These are phyloP conservation scores for Brachypterus glaber DNA, from an alignment of 2,888 invertebrate genomes.

Conservation along the genomic window DNA sequence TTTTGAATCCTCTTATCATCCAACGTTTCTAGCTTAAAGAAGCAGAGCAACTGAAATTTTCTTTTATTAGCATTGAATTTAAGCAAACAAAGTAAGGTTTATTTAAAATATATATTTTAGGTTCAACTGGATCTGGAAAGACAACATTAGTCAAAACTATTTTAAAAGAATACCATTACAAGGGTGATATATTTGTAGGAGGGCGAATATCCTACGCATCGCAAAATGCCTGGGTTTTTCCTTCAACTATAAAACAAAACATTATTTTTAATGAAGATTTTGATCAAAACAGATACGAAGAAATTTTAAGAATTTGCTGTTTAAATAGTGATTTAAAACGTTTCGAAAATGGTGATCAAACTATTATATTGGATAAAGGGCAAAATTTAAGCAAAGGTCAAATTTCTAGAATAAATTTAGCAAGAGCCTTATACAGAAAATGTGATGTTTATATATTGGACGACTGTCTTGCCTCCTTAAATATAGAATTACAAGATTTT, in stretches of 20 bases:
- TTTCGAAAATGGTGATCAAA: slow-evolving; percentile 56
- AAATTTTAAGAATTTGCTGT: slow-evolving; percentile 55
- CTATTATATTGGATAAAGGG: slow-evolving; percentile 72
- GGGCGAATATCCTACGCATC: slow-evolving; percentile 48
- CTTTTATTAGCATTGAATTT: too few relatives aligned
- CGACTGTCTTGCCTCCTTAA: slow-evolving; percentile 46
- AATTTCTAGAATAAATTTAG: slow-evolving; percentile 67
- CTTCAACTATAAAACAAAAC: slow-evolving; percentile 60
- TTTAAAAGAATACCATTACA: slow-evolving; percentile 32
- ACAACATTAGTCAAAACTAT: slow-evolving; percentile 34
- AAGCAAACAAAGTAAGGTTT: too few relatives aligned
- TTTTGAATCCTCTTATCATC: too few relatives aligned
- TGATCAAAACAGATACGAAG: slow-evolving; percentile 47
- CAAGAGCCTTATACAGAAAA: slow-evolving; percentile 62
- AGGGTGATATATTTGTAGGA: slow-evolving; percentile 40
- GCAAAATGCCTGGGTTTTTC: slow-evolving; percentile 55
- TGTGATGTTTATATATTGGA: slow-evolving; percentile 71
- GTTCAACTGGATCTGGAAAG: slow-evolving; percentile 55
- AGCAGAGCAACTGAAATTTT: too few relatives aligned
- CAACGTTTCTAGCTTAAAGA: too few relatives aligned
- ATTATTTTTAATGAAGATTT: slow-evolving; percentile 62
- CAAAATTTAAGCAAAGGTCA: slow-evolving; percentile 77
- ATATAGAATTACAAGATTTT: too few relatives aligned
- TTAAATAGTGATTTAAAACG: slow-evolving; percentile 48
- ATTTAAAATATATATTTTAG: too few relatives aligned